These are phyloP conservation scores for Panagrolaimus sp. DNA, from an alignment of 1,140 invertebrate genomes.

Conservation along the genomic window DNA sequence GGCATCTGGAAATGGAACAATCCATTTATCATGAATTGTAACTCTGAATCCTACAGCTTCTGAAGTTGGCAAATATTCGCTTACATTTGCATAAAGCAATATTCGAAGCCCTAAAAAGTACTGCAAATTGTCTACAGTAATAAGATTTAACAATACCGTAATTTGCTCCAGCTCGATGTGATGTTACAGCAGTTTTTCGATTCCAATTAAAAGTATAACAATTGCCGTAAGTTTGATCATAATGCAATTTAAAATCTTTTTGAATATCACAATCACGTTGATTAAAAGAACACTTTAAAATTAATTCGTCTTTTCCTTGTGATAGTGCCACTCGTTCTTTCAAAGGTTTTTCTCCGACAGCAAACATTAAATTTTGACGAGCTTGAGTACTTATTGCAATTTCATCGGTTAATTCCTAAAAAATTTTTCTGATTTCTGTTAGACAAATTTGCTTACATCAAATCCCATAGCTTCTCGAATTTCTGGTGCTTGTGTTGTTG, in stretches of 20 bases:
- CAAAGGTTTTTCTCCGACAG: slow-evolving; percentile 49
- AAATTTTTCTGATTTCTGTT: slow-evolving; percentile 20
- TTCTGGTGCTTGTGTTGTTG: slow-evolving; percentile 51
- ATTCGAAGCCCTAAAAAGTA: slow-evolving; percentile 36
- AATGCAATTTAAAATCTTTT: slow-evolving; percentile 54
- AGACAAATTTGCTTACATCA: slow-evolving; percentile 33
- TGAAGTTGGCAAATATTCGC: slow-evolving; percentile 56
- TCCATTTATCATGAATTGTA: slow-evolving; percentile 57
- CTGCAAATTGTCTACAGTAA: no score
- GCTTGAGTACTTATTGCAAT: slow-evolving; percentile 53
- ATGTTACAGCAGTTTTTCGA: slow-evolving; percentile 43
- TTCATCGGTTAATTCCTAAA: slow-evolving; percentile 53
- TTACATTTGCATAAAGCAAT: slow-evolving; percentile 54
- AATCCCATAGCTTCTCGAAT: slow-evolving; percentile 52
- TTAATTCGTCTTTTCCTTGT: slow-evolving; percentile 47
- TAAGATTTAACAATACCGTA: slow-evolving; percentile 29
- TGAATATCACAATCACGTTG: slow-evolving; percentile 54
- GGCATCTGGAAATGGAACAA: slow-evolving; percentile 55
- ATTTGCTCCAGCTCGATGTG: slow-evolving; percentile 55
- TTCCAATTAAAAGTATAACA: slow-evolving; percentile 57
- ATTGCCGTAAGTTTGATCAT: slow-evolving; percentile 57
- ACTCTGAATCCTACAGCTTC: slow-evolving; percentile 57
- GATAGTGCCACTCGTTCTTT: slow-evolving; percentile 43
- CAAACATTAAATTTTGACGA: slow-evolving; percentile 52
- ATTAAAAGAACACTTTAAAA: slow-evolving; percentile 56